Evolutionary conservation across 1,140 invertebrate species (phyloP).

Genomic region (Leptinotarsa texana): DNA sequence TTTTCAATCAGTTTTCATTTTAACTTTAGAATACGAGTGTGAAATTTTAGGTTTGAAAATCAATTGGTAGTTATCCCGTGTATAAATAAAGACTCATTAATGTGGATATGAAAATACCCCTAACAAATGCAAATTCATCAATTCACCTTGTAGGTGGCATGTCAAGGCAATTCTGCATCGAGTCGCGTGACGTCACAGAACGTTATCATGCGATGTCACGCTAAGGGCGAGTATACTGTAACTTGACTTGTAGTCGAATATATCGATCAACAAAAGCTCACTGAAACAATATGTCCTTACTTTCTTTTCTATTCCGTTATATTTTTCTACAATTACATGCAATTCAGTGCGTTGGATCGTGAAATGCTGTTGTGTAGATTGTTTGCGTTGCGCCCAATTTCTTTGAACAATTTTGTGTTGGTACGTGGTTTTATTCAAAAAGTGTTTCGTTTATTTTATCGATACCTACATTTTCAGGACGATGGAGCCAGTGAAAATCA

Average conservation of each 20-base stretch:
- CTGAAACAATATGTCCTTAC: constrained; percentile 7
- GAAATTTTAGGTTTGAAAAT: too few species aligned
- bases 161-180: not conserved
- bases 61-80: too few species aligned
- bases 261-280: constrained; percentile 21
- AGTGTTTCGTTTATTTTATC: constrained; percentile 14
- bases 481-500: constrained; percentile 32
- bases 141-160: not conserved
- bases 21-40: too few species aligned
- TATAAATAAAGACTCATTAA: too few species aligned
- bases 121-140: not conserved
- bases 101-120: too few species aligned
- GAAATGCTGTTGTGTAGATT: constrained; percentile 50
- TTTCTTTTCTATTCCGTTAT: constrained; percentile 3
- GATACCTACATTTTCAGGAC: constrained; percentile 35
- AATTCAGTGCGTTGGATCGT: not conserved
- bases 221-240: constrained; percentile 12
- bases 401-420: constrained; percentile 43
- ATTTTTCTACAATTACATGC: constrained; percentile 7
- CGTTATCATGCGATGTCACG: constrained; percentile 48
- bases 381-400: constrained; percentile 43
- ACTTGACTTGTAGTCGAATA: constrained; percentile 10
- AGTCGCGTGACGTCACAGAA: constrained; percentile 34
- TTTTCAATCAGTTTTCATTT: too few species aligned
- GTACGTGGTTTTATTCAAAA: constrained; percentile 33